Percentiles rank a stretch among this genome's conserved stretches.
These are phyloP conservation scores for Daboia siamensis DNA, from an alignment of 2,113 vertebrate genomes.

Conservation along the genomic window DNA sequence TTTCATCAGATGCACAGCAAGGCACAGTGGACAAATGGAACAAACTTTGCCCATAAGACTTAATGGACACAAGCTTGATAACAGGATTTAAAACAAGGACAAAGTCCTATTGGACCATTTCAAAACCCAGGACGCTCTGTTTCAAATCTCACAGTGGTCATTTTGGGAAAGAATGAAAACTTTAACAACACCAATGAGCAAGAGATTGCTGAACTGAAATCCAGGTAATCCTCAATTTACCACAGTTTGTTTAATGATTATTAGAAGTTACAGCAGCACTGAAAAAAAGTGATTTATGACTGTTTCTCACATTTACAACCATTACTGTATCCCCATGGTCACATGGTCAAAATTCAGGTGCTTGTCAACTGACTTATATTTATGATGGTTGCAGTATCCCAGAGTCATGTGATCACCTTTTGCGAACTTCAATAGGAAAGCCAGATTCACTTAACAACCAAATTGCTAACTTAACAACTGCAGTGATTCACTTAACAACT, in stretches of 20 bases:
- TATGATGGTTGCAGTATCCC: not conserved
- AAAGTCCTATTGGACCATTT: not conserved
- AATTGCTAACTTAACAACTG: not conserved
- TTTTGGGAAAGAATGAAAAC: not conserved
- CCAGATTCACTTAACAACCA: not conserved
- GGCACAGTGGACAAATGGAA: not conserved
- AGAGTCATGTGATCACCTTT: not conserved
- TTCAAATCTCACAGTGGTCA: not conserved
- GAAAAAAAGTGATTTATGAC: not conserved
- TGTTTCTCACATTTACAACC: not conserved
- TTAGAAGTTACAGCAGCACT: not conserved
- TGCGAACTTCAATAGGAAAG: not conserved
- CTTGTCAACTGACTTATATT: not conserved
- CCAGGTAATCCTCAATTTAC: not conserved
- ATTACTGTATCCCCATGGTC: not conserved
- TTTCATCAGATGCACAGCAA: not conserved
- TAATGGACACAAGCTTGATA: not conserved
- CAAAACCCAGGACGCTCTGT: not conserved
- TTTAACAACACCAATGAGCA: not conserved
- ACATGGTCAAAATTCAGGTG: not conserved
- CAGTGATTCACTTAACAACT: not conserved
- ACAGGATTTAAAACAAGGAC: not conserved
- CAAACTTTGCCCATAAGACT: not conserved
- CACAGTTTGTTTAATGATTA: not conserved
- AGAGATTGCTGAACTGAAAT: not conserved